Base-by-base conservation (phyloP, 2,797 vertebrate genomes). In the Halcyon badia region DNA sequence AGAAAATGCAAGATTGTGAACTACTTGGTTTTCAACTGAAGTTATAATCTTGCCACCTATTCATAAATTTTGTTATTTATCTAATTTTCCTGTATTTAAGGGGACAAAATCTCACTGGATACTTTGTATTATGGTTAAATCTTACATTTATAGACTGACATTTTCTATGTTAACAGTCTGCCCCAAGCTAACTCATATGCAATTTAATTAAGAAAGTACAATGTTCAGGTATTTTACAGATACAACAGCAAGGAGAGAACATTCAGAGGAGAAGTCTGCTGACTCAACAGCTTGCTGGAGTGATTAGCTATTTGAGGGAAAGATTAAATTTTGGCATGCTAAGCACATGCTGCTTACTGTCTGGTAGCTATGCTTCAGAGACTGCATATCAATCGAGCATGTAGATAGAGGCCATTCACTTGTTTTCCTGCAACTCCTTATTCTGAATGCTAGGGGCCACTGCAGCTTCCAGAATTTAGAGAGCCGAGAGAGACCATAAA, bases 361-460 rank as follows among this genome's bases (percentile, higher is more conserved):
- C 71, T 95, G 56, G 51, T 44, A 90, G 81, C 71, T 73, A 14
- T 11, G 52, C 81, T 87, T 78, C 78, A 73, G 52, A 93, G 54
- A 31, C 28, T 61, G 78, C 44, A 44, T 68, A 83, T 80, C 89
- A 82, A 57, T 6, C 4, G 4, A 72, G 33, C 5, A 2, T 9
- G 84, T 4, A 64, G 46, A 85, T 4, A 85, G 46, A 83, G 48
- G 20, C 56, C 1, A 5, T 16, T 35, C 14, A 3, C 8, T 24
- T 65, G 61, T 64, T 41, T 83, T 54, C 62, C 78, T 96, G 96
- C 82, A 91, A 94, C 68, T 92, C 69, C 96, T 80, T 57, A 24
- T 28, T 92, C 31, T 3, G 28, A 96, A 94, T 93, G 86, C 94
- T 89, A 96, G 94, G 82, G 95, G 89, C 90, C 95, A 95, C 96